Percentiles rank a stretch among this genome's conserved stretches.
phyloP scores from a whole-genome alignment of 2,888 invertebrate species.

The Barypeithes pellucidus region DNA sequence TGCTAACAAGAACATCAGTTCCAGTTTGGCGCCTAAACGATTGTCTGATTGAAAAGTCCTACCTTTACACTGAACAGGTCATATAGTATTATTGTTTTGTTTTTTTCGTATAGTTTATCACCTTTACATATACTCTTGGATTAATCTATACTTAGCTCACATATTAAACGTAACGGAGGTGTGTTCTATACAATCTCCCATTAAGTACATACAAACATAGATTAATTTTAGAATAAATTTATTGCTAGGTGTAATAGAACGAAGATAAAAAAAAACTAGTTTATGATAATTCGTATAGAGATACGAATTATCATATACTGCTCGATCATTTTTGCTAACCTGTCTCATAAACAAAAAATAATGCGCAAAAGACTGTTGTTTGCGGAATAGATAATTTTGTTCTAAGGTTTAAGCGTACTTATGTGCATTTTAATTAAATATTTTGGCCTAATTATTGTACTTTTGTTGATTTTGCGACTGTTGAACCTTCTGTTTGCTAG shows the following conservation, averaged over 20 bases:
- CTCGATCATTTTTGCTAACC: background rate
- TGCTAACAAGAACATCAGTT: too few species aligned
- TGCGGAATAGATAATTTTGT: slow-evolving; percentile 7
- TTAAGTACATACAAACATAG: slow-evolving; percentile 12
- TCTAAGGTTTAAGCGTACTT: slow-evolving; percentile 10
- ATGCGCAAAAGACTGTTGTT: slow-evolving; percentile 13
- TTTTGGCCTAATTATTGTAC: background rate
- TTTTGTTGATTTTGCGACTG: slow-evolving; percentile 5
- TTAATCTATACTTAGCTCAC: background rate
- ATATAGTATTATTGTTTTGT: too few species aligned
- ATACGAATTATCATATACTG: slow-evolving; percentile 1
- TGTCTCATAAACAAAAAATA: slow-evolving; percentile 21
- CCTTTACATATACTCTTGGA: slow-evolving; percentile 8
- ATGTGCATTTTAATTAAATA: background rate
- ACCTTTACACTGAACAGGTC: too few species aligned
- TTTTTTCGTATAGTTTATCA: too few species aligned
- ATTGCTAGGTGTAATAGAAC: slow-evolving; percentile 14
- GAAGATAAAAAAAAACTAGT: background rate
- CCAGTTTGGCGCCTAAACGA: too few species aligned
- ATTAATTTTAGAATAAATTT: slow-evolving; percentile 12
- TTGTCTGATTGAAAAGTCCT: too few species aligned
- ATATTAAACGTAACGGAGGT: slow-evolving; percentile 7
- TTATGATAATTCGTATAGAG: background rate
- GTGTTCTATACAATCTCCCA: slow-evolving; percentile 18
- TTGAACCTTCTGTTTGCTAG: slow-evolving; percentile 7